Conservation (phyloP, 2,888 invertebrate genomes). For the Xanthia togata region DNA sequence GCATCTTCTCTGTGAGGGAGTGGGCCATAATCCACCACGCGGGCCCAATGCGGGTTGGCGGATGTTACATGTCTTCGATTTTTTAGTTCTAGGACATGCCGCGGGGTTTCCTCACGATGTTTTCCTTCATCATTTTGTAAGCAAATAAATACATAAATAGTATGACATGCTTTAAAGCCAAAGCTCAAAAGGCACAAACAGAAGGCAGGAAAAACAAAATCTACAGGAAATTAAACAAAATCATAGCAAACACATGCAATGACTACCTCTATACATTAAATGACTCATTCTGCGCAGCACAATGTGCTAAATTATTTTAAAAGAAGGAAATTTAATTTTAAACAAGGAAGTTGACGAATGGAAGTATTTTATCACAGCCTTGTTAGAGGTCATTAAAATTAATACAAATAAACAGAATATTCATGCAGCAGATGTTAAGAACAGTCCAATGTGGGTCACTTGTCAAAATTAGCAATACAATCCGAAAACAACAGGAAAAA, state of each 20-base stretch:
- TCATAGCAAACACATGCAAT: not conserved
- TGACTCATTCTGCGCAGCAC: conserved; percentile 16
- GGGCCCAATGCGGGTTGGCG: no score
- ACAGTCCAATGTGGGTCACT: conserved; percentile 57
- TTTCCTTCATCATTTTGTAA: no score
- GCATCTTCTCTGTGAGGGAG: no score
- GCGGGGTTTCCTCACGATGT: no score
- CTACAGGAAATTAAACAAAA: not conserved
- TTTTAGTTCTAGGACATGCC: no score
- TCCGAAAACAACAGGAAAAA: conserved; percentile 61
- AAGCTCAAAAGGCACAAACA: not conserved
- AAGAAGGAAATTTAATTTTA: conserved; percentile 1
- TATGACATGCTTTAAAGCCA: not conserved
- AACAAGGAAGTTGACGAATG: conserved; percentile 29
- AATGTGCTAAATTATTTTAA: conserved; percentile 23
- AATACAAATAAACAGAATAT: conserved; percentile 41
- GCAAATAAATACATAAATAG: no score
- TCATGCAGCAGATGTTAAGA: conserved; percentile 38
- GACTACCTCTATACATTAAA: not conserved
- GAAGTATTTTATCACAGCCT: conserved; percentile 6
- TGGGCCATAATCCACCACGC: no score
- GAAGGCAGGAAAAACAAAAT: not conserved
- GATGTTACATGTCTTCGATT: no score
- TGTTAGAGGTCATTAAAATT: conserved; percentile 43
- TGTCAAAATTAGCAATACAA: conserved; percentile 46